Conservation (phyloP, 1,140 invertebrate genomes). For the Druon quercuslanigerum region DNA sequence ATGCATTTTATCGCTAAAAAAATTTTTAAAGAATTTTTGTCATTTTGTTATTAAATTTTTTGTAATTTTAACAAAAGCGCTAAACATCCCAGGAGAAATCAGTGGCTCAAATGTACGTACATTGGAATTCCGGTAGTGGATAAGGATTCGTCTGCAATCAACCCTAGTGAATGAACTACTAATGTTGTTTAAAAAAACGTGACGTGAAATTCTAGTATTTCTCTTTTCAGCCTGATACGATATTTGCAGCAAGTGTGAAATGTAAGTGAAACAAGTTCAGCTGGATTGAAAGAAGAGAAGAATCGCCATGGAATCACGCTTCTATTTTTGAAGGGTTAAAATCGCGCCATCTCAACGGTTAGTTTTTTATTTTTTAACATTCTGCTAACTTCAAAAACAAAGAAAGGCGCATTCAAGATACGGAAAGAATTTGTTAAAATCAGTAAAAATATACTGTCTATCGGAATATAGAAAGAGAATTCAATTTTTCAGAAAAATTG, state of each 20-base stretch:
- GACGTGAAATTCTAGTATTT: background rate
- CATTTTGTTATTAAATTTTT: background rate
- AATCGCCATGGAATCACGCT: background rate
- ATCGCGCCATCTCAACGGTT: no score
- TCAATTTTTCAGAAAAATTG: no score
- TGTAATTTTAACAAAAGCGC: background rate
- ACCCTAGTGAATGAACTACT: conserved; percentile 23
- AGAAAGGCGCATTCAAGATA: no score
- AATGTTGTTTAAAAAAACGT: conserved; percentile 23
- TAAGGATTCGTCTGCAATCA: conserved; percentile 5
- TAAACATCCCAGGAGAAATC: conserved; percentile 3
- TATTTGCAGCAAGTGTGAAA: background rate
- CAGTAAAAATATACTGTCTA: no score
- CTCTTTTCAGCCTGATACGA: background rate
- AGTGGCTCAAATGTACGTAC: background rate
- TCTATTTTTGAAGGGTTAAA: background rate
- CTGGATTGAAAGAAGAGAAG: background rate
- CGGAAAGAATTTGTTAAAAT: no score
- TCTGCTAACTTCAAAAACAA: no score
- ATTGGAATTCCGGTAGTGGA: background rate
- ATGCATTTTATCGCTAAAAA: no score
- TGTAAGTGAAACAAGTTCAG: conserved; percentile 14
- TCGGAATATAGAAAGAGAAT: no score
- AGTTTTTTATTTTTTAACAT: no score
- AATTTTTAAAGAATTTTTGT: no score